Evolutionary conservation across 2,888 invertebrate genomes (phyloP).

Genomic region (Polymixis lichenea): DNA sequence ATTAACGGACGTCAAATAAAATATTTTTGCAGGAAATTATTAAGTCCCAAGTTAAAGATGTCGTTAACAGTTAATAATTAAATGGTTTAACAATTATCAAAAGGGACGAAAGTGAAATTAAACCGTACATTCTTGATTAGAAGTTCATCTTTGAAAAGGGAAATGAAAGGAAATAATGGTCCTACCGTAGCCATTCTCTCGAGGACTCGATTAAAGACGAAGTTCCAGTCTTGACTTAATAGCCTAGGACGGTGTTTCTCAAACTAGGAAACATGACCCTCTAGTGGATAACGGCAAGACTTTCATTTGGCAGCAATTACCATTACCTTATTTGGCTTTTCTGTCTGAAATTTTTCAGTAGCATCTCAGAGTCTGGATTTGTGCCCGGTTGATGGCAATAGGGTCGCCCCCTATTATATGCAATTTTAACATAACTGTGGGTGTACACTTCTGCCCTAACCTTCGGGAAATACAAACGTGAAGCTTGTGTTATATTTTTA

Average conservation of each 20-base stretch:
- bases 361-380: not conserved
- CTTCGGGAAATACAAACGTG: not conserved
- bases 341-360: not conserved
- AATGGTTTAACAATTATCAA: constrained; percentile 22
- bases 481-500: not conserved
- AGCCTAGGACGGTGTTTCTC: not conserved
- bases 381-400: too few relatives aligned
- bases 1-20: not conserved
- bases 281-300: too few relatives aligned
- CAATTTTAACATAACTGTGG: not conserved
- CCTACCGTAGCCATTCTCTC: not conserved
- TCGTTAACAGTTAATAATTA: constrained; percentile 18
- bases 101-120: constrained; percentile 34
- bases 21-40: not conserved
- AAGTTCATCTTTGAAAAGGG: constrained; percentile 26
- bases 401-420: not conserved
- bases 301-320: not conserved
- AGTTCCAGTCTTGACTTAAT: constrained; percentile 4
- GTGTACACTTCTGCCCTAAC: not conserved
- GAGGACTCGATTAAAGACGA: constrained; percentile 16
- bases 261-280: constrained; percentile 7
- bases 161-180: constrained; percentile 28
- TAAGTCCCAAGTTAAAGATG: constrained; percentile 5
- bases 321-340: not conserved
- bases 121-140: constrained; percentile 22